Evolutionary conservation across 2,888 invertebrate genomes (phyloP).

Genomic region (Apamea anceps): DNA sequence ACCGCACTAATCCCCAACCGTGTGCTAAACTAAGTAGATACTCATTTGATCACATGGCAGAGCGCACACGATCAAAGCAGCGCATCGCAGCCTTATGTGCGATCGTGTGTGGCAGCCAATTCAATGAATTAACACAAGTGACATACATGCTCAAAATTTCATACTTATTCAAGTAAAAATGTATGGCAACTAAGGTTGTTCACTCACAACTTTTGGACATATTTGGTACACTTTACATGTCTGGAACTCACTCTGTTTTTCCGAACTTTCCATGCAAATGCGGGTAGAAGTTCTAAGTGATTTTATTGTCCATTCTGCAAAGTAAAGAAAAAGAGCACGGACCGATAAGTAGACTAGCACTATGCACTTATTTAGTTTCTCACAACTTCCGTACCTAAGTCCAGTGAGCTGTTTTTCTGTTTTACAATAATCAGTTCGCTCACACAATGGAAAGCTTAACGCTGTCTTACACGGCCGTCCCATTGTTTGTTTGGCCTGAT

Average conservation of each 20-base stretch:
- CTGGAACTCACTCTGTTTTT: constrained; percentile 37
- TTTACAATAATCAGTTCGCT: constrained; percentile 32
- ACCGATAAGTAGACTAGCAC: constrained; percentile 36
- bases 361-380: constrained; percentile 55
- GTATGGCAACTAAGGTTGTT: constrained; percentile 44
- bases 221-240: constrained; percentile 51
- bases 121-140: constrained; percentile 86
- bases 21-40: constrained; percentile 76
- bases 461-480: background rate
- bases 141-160: constrained; percentile 80
- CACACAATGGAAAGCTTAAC: background rate
- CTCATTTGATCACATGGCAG: constrained; percentile 86
- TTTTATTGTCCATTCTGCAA: constrained; percentile 52
- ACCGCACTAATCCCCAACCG: constrained; percentile 71
- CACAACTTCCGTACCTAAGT: constrained; percentile 30
- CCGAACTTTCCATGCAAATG: constrained; percentile 40
- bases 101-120: constrained; percentile 83
- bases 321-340: constrained; percentile 39
- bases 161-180: constrained; percentile 63
- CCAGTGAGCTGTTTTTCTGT: constrained; percentile 25
- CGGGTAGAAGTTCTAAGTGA: constrained; percentile 48
- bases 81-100: constrained; percentile 78
- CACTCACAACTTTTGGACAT: constrained; percentile 25
- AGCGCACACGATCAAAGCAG: constrained; percentile 87
- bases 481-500: constrained; percentile 20